These are phyloP conservation scores for Caenorhabditis tropicalis DNA, from an alignment of 1,140 invertebrate genomes.

Conservation along the genomic window DNA sequence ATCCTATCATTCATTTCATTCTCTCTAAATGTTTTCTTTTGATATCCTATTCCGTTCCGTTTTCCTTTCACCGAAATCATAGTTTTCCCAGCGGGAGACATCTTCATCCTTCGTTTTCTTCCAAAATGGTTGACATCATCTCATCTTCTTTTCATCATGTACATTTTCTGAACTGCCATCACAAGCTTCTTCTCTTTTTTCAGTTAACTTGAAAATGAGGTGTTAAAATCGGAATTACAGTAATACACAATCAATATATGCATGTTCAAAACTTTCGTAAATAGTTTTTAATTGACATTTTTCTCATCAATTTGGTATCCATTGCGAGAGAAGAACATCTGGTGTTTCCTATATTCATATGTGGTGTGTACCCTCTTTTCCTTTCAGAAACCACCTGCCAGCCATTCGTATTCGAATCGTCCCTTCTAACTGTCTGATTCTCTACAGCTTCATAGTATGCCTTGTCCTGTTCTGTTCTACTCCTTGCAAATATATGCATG, in stretches of 20 bases:
- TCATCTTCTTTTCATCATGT: background rate
- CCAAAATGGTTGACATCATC: background rate
- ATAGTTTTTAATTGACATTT: too few species aligned
- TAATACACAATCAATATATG: too few species aligned
- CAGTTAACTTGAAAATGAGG: too few species aligned
- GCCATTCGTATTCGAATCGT: background rate
- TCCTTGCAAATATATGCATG: slow-evolving; percentile 31
- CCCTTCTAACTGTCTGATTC: background rate
- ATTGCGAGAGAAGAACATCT: background rate
- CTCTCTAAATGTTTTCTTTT: background rate
- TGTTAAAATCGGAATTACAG: too few species aligned
- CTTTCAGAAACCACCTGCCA: slow-evolving; percentile 37
- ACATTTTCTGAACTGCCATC: background rate
- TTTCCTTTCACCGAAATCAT: slow-evolving; percentile 1
- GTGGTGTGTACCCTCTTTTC: background rate
- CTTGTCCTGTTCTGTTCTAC: background rate
- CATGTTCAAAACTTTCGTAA: too few species aligned
- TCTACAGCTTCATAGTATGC: background rate
- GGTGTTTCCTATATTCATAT: background rate
- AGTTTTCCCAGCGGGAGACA: slow-evolving; percentile 24
- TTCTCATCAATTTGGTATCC: too few species aligned
- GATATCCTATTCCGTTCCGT: background rate
- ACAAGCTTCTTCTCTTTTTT: background rate
- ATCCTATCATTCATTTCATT: background rate
- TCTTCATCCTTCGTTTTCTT: background rate